Percentiles rank a stretch among this genome's conserved stretches.
phyloP scores from a whole-genome alignment of 2,888 invertebrate species.

The Sisyra nigra region DNA sequence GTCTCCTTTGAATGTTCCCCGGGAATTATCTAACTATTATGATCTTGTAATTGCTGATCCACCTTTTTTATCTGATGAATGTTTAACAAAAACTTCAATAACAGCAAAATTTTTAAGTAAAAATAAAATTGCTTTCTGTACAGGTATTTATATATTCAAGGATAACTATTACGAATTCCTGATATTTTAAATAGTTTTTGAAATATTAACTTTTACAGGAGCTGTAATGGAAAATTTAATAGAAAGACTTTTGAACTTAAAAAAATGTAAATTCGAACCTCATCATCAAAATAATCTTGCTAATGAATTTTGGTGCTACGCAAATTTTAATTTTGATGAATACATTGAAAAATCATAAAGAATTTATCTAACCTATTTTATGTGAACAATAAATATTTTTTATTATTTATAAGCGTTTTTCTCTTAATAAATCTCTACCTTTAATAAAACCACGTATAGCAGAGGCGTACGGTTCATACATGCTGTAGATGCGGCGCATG shows the following conservation, averaged over 20 bases:
- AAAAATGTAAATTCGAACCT: conserved; percentile 56
- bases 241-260: conserved; percentile 41
- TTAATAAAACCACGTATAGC: no score
- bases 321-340: conserved; percentile 64
- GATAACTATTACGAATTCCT: not conserved
- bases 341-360: not conserved
- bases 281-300: conserved; percentile 78
- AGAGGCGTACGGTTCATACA: no score
- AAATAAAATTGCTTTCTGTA: conserved; percentile 70
- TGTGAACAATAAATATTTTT: no score
- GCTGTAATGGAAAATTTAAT: conserved; percentile 62
- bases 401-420: no score
- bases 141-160: conserved; percentile 55
- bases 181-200: conserved; percentile 9
- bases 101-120: conserved; percentile 61
- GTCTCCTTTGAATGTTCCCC: conserved; percentile 47
- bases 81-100: conserved; percentile 64
- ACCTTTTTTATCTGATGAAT: conserved; percentile 87
- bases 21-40: conserved; percentile 40
- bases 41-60: conserved; percentile 88
- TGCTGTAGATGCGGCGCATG: no score
- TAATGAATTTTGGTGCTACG: conserved; percentile 83
- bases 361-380: no score
- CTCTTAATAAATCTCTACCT: no score
- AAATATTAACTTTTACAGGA: conserved; percentile 35